A percentile compares a stretch with the other conserved stretches of the same genome.
Evolutionary conservation across 2,888 invertebrate species (phyloP).

Genomic region (Drosophila barbarae): DNA sequence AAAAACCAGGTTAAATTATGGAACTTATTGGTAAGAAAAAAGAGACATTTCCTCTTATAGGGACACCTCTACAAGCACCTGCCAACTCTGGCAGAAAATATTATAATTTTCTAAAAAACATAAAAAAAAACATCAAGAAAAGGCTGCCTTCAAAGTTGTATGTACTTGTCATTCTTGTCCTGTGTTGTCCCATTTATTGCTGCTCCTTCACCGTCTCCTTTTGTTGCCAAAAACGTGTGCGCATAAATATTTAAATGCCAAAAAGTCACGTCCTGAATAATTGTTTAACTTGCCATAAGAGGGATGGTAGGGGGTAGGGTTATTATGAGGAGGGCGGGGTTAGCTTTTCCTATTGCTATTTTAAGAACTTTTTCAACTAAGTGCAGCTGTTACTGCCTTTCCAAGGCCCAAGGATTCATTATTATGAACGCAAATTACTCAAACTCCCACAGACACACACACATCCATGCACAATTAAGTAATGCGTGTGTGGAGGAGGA

Average conservation of each 20-base stretch:
- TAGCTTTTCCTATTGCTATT: slow-evolving; percentile 53
- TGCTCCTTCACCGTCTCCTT: neutral
- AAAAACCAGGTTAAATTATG: no score
- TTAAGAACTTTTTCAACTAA: slow-evolving; percentile 69
- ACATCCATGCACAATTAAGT: slow-evolving; percentile 32
- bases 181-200: slow-evolving; percentile 13
- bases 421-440: slow-evolving; percentile 65
- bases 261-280: slow-evolving; percentile 73
- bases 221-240: slow-evolving; percentile 58
- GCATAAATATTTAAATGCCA: slow-evolving; percentile 72
- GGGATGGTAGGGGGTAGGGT: slow-evolving; percentile 8
- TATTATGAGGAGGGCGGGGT: neutral
- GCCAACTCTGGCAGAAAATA: neutral
- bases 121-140: neutral
- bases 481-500: slow-evolving; percentile 23
- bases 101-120: slow-evolving; percentile 19
- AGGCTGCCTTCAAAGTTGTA: slow-evolving; percentile 21
- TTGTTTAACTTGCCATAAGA: slow-evolving; percentile 59
- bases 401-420: slow-evolving; percentile 56
- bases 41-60: no score
- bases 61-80: no score
- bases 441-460: slow-evolving; percentile 35
- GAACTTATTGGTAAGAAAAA: no score
- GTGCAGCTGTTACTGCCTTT: slow-evolving; percentile 59
- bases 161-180: slow-evolving; percentile 18